phyloP scores from a whole-genome alignment of 1,140 invertebrate genomes.

The Halotydeus destructor region DNA sequence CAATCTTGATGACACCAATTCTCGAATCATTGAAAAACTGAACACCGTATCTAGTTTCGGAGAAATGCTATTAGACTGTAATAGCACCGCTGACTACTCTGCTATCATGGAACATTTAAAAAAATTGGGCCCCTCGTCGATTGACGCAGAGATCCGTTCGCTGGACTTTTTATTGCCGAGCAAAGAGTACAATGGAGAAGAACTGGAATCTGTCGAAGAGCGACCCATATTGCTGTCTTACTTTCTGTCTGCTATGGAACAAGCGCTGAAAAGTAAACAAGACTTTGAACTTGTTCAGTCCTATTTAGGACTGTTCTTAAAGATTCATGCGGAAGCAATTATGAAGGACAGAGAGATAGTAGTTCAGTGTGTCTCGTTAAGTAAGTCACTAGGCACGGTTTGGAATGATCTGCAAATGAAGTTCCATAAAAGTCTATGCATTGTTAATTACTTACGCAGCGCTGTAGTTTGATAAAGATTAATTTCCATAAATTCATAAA shows the following conservation, averaged over 20 bases:
- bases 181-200: no score
- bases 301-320: slow-evolving; percentile 75
- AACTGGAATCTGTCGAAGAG: background rate
- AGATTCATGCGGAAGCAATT: slow-evolving; percentile 48
- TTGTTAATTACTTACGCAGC: slow-evolving; percentile 29
- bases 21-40: slow-evolving; percentile 13
- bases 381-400: slow-evolving; percentile 32
- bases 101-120: slow-evolving; percentile 50
- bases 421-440: slow-evolving; percentile 51
- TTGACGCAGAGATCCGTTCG: slow-evolving; percentile 72
- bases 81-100: slow-evolving; percentile 14
- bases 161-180: slow-evolving; percentile 36
- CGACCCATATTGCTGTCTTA: slow-evolving; percentile 36
- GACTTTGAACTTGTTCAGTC: slow-evolving; percentile 82
- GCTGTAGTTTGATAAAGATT: slow-evolving; percentile 20
- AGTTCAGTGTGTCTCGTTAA: slow-evolving; percentile 34
- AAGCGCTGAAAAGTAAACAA: slow-evolving; percentile 45
- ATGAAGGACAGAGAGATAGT: slow-evolving; percentile 33
- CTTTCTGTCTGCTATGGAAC: slow-evolving; percentile 54
- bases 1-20: slow-evolving; percentile 10
- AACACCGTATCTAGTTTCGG: slow-evolving; percentile 10
- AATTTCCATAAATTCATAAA: no score
- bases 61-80: slow-evolving; percentile 4
- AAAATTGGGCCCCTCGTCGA: slow-evolving; percentile 50
- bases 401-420: slow-evolving; percentile 46